Base-by-base conservation (phyloP, 2,113 vertebrate species). In the Connochaetes taurinus region DNA sequence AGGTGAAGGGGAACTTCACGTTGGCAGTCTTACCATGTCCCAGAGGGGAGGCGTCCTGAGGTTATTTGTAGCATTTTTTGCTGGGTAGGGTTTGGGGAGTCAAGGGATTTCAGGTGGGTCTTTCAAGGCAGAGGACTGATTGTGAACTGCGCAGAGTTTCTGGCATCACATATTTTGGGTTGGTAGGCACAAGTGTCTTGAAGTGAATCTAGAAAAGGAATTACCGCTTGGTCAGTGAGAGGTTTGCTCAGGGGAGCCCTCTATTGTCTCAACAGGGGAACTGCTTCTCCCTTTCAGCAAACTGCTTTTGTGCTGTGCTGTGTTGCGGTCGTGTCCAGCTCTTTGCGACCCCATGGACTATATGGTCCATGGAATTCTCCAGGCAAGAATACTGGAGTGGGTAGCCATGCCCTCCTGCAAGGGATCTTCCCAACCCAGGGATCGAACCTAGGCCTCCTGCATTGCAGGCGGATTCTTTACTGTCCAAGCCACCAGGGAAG, bases 291-390 rank as follows among this genome's bases (percentile, higher is more conserved):
- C 3, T n/a, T 50, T 78, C 52, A 91, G 62, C 81, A 87, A 64
- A 50, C 5, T 23, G n/a, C 64, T 71, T 71, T 71, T 71, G 19
- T 12, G 5, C 19, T 23, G 19, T 36, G n/a, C 64, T 6, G 9
- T 1, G 17, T 11, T 21, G 17, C 0, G 1, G n/a, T 71, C 1
- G 0, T 1, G 1, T 71, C 17, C 0, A 1, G 36, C 19, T 36
- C 19, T 11, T 5, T 36, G 64, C 1, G 1, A 21, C 64, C n/a
- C 1, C 64, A 11, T 71, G 64, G 3, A 21, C n/a, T 21, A 36
- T 1, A n/a, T 17, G 17, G 62, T 17, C 62, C 62, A 64, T 21
- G n/a, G 67, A 11, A 71, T 71, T 71, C n/a, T 71, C n/a, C n/a
- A 71, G 67, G n/a, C 67, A 40, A 12, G 19, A 67, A 67, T n/a